Evolutionary conservation across 1,140 invertebrate species (phyloP).

Genomic region (Pseudomyrmex gracilis): DNA sequence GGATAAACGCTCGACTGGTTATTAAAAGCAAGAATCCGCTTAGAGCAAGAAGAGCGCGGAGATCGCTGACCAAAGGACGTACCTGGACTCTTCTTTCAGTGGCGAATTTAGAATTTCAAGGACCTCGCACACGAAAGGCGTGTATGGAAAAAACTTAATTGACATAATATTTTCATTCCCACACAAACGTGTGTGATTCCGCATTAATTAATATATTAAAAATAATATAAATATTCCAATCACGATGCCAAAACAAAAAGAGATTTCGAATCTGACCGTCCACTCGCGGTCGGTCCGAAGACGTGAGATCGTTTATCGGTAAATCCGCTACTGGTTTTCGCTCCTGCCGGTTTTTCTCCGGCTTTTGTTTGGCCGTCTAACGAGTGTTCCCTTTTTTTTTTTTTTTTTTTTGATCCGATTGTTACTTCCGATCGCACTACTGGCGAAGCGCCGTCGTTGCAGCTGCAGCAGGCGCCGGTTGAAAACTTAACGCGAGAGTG

Average conservation of each 20-base stretch:
- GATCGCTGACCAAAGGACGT: slow-evolving; percentile 41
- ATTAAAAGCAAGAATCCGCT: slow-evolving; percentile 71
- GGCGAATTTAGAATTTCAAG: slow-evolving; percentile 7
- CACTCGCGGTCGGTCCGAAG: background rate
- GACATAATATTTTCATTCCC: background rate
- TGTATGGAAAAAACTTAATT: slow-evolving; percentile 1
- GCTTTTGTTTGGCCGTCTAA: slow-evolving; percentile 7
- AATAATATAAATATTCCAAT: background rate
- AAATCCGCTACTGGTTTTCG: slow-evolving; percentile 20
- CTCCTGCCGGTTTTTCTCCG: background rate
- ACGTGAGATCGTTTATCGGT: slow-evolving; percentile 8
- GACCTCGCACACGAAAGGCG: background rate
- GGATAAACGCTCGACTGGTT: slow-evolving; percentile 59
- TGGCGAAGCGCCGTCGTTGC: slow-evolving; percentile 47
- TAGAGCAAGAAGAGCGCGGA: slow-evolving; percentile 51
- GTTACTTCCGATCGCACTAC: slow-evolving; percentile 66
- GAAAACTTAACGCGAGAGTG: slow-evolving; percentile 55
- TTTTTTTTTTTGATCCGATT: slow-evolving; percentile 5
- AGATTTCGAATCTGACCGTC: background rate
- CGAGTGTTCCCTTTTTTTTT: background rate
- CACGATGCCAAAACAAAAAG: background rate
- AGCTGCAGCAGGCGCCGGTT: slow-evolving; percentile 44
- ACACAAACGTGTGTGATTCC: too few relatives aligned
- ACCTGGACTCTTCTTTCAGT: slow-evolving; percentile 48
- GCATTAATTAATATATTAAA: too few relatives aligned